A percentile compares a stretch with the other conserved stretches of the same genome.
These are phyloP conservation scores for Dicentrarchus labrax DNA, from an alignment of 2,113 vertebrate species.

Conservation along the genomic window DNA sequence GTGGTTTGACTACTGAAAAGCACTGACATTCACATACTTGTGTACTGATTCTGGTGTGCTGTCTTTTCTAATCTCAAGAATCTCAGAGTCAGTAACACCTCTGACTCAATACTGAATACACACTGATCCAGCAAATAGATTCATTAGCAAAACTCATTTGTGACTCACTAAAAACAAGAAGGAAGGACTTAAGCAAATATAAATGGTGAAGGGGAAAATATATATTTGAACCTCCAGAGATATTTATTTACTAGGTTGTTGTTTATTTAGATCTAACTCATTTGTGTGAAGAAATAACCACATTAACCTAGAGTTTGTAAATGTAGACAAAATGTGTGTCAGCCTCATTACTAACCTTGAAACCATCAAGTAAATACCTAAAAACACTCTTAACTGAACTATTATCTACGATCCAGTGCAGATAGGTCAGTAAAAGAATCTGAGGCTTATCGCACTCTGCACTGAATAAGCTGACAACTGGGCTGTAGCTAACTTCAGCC, in stretches of 20 bases:
- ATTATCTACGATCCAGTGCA: neutral
- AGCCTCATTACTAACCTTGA: neutral
- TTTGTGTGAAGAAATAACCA: neutral
- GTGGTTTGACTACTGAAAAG: conserved; percentile 14
- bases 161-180: neutral
- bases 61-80: conserved; percentile 19
- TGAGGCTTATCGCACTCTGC: neutral
- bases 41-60: conserved; percentile 35
- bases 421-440: neutral
- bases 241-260: neutral
- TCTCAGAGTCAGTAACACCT: neutral
- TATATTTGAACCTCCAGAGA: neutral
- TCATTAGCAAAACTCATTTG: neutral
- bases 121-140: neutral
- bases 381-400: neutral
- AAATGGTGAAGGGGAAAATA: neutral
- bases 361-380: neutral
- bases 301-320: neutral
- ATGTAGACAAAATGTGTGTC: neutral
- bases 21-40: conserved; percentile 35
- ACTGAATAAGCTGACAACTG: neutral
- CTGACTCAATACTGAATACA: neutral
- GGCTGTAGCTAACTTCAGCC: neutral
- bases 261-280: neutral
- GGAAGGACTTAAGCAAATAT: too few species aligned